Conservation (phyloP, 2,797 vertebrate genomes). For the Cryptoblepharus egeriae region DNA sequence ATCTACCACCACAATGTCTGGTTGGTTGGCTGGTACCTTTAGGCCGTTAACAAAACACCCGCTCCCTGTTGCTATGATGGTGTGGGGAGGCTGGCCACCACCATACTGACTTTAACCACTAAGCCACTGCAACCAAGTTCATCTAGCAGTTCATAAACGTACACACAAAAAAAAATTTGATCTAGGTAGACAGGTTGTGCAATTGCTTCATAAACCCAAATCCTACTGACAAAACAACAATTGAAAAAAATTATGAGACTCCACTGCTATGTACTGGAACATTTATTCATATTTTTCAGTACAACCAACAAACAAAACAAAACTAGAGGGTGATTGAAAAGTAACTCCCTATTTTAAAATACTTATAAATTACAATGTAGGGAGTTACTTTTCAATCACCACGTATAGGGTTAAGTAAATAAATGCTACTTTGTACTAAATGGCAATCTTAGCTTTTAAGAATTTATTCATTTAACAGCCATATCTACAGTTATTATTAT, state of each 20-base stretch:
- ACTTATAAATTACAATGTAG: too few species aligned
- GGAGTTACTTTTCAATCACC: too few species aligned
- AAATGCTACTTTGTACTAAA: background rate
- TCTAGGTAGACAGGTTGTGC: too few species aligned
- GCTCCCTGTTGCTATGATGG: too few species aligned
- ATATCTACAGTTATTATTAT: slow-evolving; percentile 20
- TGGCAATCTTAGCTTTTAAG: slow-evolving; percentile 10
- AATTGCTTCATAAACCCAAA: background rate
- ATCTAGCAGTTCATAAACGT: background rate
- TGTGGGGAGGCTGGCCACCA: too few species aligned
- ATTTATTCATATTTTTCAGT: background rate
- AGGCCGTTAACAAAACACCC: too few species aligned
- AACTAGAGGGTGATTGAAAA: too few species aligned
- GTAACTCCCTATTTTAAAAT: too few species aligned
- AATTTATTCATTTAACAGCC: slow-evolving; percentile 7
- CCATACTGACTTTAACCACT: too few species aligned
- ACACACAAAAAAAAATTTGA: background rate
- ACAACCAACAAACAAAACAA: background rate
- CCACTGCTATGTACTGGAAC: background rate
- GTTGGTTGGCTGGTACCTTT: too few species aligned
- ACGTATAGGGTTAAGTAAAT: background rate
- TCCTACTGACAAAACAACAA: background rate
- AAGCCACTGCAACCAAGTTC: too few species aligned
- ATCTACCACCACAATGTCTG: too few species aligned
- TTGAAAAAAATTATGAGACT: background rate